These are phyloP conservation scores for Tyrophagus putrescentiae DNA, from an alignment of 1,140 invertebrate species.

Conservation along the genomic window DNA sequence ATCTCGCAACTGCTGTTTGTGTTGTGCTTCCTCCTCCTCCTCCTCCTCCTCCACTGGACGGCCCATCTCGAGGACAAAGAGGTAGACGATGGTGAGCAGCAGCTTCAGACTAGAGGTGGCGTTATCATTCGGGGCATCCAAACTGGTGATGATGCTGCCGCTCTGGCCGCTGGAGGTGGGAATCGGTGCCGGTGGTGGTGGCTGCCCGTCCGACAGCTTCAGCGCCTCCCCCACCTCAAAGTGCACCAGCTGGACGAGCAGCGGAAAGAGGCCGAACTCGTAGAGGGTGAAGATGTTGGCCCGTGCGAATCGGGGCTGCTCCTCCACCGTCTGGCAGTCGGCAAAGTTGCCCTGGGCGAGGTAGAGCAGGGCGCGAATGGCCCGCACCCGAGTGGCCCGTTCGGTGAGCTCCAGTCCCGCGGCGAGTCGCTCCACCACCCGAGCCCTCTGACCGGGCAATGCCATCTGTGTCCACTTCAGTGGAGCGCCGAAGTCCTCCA, in stretches of 20 bases:
- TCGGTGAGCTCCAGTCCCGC: constrained; percentile 76
- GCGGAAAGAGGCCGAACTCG: constrained; percentile 67
- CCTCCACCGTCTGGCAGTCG: constrained; percentile 25
- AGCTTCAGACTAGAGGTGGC: constrained; percentile 79
- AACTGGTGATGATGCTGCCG: background rate
- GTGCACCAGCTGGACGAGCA: constrained; percentile 77
- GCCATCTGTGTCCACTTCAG: constrained; percentile 65
- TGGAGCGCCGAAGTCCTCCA: constrained; percentile 52
- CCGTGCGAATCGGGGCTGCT: constrained; percentile 22
- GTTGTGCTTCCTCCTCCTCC: constrained; percentile 40
- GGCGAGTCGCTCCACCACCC: constrained; percentile 63
- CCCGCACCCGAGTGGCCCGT: constrained; percentile 60
- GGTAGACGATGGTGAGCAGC: constrained; percentile 81
- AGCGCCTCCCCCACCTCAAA: constrained; percentile 72
- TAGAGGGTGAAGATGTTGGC: constrained; percentile 75
- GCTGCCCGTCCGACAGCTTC: background rate
- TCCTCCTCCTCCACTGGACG: constrained; percentile 45
- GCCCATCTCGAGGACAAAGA: constrained; percentile 73
- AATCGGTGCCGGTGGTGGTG: background rate
- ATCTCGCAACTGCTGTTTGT: constrained; percentile 18
- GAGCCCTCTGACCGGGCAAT: constrained; percentile 46
- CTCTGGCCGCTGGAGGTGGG: constrained; percentile 6
- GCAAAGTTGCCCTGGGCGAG: constrained; percentile 50
- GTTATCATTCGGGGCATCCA: constrained; percentile 31
- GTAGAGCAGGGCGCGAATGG: constrained; percentile 74